A percentile compares a stretch with the other conserved stretches of the same genome.
Conservation (phyloP, 2,113 vertebrate genomes). For the Nansenia antarctica region DNA sequence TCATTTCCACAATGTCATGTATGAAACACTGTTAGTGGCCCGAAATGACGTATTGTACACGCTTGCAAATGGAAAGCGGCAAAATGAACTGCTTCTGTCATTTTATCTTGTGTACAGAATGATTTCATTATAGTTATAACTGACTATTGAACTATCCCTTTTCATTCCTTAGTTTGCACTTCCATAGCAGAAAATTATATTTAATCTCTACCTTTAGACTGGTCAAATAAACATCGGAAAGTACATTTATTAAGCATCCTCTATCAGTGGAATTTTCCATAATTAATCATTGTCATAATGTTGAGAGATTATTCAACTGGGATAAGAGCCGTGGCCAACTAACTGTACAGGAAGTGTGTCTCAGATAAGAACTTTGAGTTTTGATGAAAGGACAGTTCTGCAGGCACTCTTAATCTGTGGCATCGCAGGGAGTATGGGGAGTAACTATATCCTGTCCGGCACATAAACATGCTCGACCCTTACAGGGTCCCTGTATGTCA, state of each 20-base stretch:
- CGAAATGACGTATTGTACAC: neutral
- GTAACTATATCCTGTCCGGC: conserved; percentile 52
- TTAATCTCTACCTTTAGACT: too few species aligned
- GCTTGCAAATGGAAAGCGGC: neutral
- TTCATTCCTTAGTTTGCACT: too few species aligned
- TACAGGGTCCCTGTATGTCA: too few species aligned
- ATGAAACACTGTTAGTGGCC: neutral
- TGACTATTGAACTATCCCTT: neutral
- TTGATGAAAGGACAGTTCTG: conserved; percentile 19
- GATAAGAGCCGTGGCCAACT: neutral
- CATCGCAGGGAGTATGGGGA: conserved; percentile 49
- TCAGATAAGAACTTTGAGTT: conserved; percentile 1
- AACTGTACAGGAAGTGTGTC: neutral
- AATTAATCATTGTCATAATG: too few species aligned
- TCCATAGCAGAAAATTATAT: too few species aligned
- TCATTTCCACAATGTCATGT: neutral
- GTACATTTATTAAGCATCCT: too few species aligned
- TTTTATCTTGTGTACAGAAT: too few species aligned
- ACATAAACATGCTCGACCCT: conserved; percentile 25
- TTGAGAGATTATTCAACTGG: neutral
- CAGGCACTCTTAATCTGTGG: conserved; percentile 21
- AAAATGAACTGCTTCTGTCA: too few species aligned
- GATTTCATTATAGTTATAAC: neutral
- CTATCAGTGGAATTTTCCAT: too few species aligned
- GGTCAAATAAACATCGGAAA: too few species aligned